A percentile compares a stretch with the other conserved stretches of the same genome.
Evolutionary conservation across 2,113 vertebrate species (phyloP).

Genomic region (Nematolebias whitei): DNA sequence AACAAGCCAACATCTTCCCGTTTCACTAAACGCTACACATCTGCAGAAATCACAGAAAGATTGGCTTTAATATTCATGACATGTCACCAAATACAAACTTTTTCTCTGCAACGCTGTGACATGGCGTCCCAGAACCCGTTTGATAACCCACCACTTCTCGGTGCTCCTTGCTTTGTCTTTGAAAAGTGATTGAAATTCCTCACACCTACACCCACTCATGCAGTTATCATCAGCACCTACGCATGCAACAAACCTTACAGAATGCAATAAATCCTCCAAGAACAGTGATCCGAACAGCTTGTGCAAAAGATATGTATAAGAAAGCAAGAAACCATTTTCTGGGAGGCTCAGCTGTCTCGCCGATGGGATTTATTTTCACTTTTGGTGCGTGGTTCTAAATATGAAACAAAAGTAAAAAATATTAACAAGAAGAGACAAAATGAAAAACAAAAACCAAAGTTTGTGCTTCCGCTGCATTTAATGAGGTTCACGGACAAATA

Average conservation of each 20-base stretch:
- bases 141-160: constrained; percentile 68
- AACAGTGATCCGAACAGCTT: constrained; percentile 10
- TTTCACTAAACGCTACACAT: constrained; percentile 19
- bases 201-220: constrained; percentile 53
- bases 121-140: constrained; percentile 52
- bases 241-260: constrained; percentile 43
- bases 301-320: not conserved
- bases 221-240: constrained; percentile 27
- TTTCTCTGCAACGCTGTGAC: constrained; percentile 58
- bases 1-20: constrained; percentile 1
- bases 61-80: constrained; percentile 55
- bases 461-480: constrained; percentile 50
- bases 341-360: not conserved
- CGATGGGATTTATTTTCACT: constrained; percentile 1
- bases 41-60: constrained; percentile 10
- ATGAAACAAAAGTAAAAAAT: no score
- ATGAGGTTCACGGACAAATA: constrained; percentile 41
- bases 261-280: constrained; percentile 37
- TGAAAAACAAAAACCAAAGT: not conserved
- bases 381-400: constrained; percentile 1
- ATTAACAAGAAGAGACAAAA: constrained; percentile 19
- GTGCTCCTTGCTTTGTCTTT: constrained; percentile 69
- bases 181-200: constrained; percentile 72
- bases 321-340: not conserved
- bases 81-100: constrained; percentile 58